phyloP scores from a whole-genome alignment of 2,797 vertebrate species.

The Microcaecilia unicolor region DNA sequence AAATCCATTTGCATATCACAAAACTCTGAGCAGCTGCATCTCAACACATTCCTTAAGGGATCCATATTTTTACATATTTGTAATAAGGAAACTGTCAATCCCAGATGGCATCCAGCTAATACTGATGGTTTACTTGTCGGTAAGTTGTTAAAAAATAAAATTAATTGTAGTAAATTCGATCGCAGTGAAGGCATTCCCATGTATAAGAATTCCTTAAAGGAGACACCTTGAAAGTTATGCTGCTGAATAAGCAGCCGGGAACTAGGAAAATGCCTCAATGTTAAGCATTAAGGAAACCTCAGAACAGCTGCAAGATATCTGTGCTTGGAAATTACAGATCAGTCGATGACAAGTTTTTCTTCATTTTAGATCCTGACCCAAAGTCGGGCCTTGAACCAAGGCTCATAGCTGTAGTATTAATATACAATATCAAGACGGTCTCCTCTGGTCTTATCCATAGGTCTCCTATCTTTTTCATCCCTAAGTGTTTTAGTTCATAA shows the following conservation, averaged over 20 bases:
- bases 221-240: conserved; percentile 34
- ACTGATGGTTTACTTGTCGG: conserved; percentile 67
- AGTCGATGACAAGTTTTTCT: no score
- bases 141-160: conserved; percentile 71
- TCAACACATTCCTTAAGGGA: conserved; percentile 72
- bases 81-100: conserved; percentile 73
- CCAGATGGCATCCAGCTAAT: conserved; percentile 67
- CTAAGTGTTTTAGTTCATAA: no score
- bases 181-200: conserved; percentile 63
- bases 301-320: no score
- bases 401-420: no score
- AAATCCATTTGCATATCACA: conserved; percentile 72
- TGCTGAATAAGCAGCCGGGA: conserved; percentile 18
- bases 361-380: no score
- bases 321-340: no score
- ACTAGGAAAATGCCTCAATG: no score
- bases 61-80: conserved; percentile 81
- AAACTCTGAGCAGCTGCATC: conserved; percentile 67
- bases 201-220: conserved; percentile 57
- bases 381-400: no score
- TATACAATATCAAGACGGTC: no score
- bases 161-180: conserved; percentile 71
- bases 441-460: no score
- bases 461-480: no score
- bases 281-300: no score